These are phyloP conservation scores for Gavia stellata DNA, from an alignment of 2,113 vertebrate species.

Conservation along the genomic window DNA sequence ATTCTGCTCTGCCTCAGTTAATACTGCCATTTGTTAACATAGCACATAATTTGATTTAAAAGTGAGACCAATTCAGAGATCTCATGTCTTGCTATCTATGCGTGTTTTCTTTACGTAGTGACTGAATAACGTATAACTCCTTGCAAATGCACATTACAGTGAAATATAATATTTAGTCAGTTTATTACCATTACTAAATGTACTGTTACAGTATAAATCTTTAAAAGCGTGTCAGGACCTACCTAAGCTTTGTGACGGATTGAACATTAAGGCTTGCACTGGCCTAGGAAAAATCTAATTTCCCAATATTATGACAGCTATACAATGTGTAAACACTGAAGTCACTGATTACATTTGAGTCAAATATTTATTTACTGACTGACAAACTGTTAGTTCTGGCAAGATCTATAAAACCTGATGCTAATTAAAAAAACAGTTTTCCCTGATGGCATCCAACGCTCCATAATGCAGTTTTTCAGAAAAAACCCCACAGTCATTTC, in stretches of 20 bases:
- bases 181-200: constrained; percentile 37
- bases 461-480: not conserved
- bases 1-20: not conserved
- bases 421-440: constrained; percentile 16
- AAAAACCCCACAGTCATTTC: not conserved
- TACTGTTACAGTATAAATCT: constrained; percentile 32
- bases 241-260: constrained; percentile 41
- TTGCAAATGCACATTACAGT: not conserved
- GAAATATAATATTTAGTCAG: constrained; percentile 21
- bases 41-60: constrained; percentile 19
- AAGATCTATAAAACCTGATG: not conserved
- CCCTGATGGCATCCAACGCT: not conserved
- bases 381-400: constrained; percentile 20
- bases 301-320: constrained; percentile 26
- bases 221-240: not conserved
- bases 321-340: constrained; percentile 28
- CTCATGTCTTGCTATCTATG: not conserved
- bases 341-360: constrained; percentile 32
- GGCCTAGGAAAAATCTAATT: constrained; percentile 31
- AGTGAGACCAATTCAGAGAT: not conserved
- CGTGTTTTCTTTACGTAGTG: not conserved
- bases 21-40: not conserved
- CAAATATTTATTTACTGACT: constrained; percentile 45
- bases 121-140: not conserved
- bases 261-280: constrained; percentile 5